These are phyloP conservation scores for Sapayoa aenigma DNA, from an alignment of 2,113 vertebrate genomes.

Conservation along the genomic window DNA sequence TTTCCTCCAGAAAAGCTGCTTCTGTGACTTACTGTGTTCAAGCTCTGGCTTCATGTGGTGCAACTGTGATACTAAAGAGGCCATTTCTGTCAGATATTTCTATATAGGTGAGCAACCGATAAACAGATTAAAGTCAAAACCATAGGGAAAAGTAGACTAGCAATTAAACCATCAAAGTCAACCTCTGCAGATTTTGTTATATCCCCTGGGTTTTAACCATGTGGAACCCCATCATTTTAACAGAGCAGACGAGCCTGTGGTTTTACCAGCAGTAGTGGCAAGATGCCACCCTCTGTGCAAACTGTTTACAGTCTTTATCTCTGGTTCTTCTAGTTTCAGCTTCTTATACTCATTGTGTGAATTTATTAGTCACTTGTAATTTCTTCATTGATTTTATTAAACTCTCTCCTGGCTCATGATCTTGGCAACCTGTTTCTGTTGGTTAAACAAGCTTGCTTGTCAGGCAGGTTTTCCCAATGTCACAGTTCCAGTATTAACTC, in stretches of 20 bases:
- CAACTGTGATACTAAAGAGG: neutral
- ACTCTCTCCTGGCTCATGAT: slow-evolving; percentile 36
- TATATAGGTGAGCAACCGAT: neutral
- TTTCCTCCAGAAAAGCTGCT: neutral
- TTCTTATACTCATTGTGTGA: slow-evolving; percentile 23
- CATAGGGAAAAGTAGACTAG: neutral
- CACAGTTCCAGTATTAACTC: slow-evolving; percentile 45
- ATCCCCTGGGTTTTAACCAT: neutral
- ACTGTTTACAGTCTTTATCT: neutral
- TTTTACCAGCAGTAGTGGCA: neutral
- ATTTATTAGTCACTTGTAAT: slow-evolving; percentile 55
- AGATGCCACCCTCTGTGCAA: neutral
- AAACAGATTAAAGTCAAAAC: slow-evolving; percentile 8
- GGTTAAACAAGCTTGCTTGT: slow-evolving; percentile 55
- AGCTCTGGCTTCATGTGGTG: neutral
- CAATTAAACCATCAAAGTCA: slow-evolving; percentile 24
- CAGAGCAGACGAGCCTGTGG: neutral
- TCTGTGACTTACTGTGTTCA: neutral
- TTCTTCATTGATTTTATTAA: slow-evolving; percentile 63
- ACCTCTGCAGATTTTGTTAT: neutral
- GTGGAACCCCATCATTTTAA: neutral
- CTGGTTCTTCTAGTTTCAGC: slow-evolving; percentile 21
- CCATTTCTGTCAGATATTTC: neutral
- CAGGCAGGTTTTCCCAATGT: slow-evolving; percentile 54
- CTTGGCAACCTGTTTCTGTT: slow-evolving; percentile 50